Base-by-base conservation (phyloP, 2,888 invertebrate genomes). In the Antheraea assamensis region DNA sequence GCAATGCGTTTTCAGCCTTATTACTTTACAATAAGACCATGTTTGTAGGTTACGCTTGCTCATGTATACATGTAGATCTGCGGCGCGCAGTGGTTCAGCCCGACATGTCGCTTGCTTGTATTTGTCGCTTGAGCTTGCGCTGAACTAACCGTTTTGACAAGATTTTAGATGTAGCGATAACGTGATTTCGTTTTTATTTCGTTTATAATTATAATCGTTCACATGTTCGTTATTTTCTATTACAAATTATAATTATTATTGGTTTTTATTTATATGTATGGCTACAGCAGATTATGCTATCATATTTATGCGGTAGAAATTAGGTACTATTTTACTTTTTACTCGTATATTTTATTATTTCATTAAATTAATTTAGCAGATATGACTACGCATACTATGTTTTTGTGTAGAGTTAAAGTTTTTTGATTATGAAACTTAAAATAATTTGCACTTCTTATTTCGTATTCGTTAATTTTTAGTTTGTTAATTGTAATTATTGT, bases 101-200 rank as follows among this genome's bases (percentile, higher is more conserved):
- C 82, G 85, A 81, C 86, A 83, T 85, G 88, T 88, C 91, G 86
- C 83, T 91, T 90, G 91, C 92, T 93, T 93, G 92, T 92, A 86
- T 86, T 90, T 88, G 89, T 90, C 91, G 90, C 85, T 86, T 92
- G 90, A 93, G 92, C 91, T 88, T 85, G 89, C 87, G 91, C 91
- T 94, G 92, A 93, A 90, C 92, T 94, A 93, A 94, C 92, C 93
- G 92, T 92, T 93, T 92, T 92, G 94, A 93, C 93, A 92, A 89
- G 88, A 90, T 91, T 92, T 89, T 79, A 87, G 92, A 93, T 92
- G 87, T 84, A 83, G 76, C 83, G 90, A 91, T 74, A 74, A 74
- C 52, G 55, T 31, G 31, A 74, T 74, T 71, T 58, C 24, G 64
- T 68, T 66, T 74, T 55, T 58, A 58, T 73, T 64, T 55, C 42